These are phyloP conservation scores for Choristoneura rosaceana DNA, from an alignment of 2,888 invertebrate genomes.

Conservation along the genomic window DNA sequence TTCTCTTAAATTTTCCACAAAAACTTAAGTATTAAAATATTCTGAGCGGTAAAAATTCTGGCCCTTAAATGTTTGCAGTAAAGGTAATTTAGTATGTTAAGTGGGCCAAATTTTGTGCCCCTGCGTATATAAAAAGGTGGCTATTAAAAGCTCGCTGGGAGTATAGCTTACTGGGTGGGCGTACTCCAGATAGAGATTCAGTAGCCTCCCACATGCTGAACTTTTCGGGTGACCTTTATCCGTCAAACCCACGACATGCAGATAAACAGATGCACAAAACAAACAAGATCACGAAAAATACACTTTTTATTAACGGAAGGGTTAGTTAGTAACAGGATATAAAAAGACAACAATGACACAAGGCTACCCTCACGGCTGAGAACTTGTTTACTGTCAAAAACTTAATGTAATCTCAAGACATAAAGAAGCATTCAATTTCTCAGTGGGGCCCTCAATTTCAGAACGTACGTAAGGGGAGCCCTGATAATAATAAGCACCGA, in stretches of 20 bases:
- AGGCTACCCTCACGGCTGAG: conserved; percentile 63
- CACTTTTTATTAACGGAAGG: conserved; percentile 47
- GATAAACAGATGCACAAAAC: conserved; percentile 19
- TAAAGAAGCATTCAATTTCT: conserved; percentile 75
- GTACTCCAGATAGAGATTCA: conserved; percentile 8
- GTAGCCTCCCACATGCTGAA: conserved; percentile 23
- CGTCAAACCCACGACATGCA: conserved; percentile 13
- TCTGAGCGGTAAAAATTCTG: too few relatives aligned
- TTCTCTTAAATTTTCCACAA: too few relatives aligned
- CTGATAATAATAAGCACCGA: conserved; percentile 75
- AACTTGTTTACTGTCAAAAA: conserved; percentile 78
- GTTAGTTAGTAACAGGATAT: conserved; percentile 57
- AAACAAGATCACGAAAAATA: conserved; percentile 41
- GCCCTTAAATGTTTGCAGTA: too few relatives aligned
- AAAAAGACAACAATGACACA: conserved; percentile 59
- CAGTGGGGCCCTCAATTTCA: conserved; percentile 66
- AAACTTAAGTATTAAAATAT: too few relatives aligned
- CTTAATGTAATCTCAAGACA: conserved; percentile 75
- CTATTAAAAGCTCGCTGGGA: conserved; percentile 4
- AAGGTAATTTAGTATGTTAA: too few relatives aligned
- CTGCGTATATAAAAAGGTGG: too few relatives aligned
- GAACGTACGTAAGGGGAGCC: conserved; percentile 76
- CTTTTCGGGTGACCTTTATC: conserved; percentile 24
- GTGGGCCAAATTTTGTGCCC: too few relatives aligned
- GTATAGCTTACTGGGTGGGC: conserved; percentile 24